These are phyloP conservation scores for Caranx melampygus DNA, from an alignment of 2,113 vertebrate species.

Conservation along the genomic window DNA sequence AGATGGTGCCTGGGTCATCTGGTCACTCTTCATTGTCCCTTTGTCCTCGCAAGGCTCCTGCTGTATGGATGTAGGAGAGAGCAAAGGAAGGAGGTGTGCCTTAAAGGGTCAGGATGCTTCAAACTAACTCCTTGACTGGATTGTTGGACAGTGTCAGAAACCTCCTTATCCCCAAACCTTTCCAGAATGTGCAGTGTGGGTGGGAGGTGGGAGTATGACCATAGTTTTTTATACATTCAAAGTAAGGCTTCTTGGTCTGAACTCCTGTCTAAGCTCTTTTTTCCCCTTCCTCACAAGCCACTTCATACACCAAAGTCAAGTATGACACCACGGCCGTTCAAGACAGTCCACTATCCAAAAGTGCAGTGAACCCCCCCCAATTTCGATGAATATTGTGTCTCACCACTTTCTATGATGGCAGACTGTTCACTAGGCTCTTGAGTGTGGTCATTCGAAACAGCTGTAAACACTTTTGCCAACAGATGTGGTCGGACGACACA, in stretches of 20 bases:
- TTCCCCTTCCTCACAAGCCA: background rate
- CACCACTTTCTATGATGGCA: background rate
- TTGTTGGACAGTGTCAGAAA: background rate
- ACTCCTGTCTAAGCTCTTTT: slow-evolving; percentile 9
- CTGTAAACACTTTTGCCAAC: background rate
- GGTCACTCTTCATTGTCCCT: slow-evolving; percentile 58
- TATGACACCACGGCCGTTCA: background rate
- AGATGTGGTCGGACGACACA: background rate
- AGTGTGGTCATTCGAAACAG: background rate
- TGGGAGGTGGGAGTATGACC: fast-evolving
- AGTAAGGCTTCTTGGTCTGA: background rate
- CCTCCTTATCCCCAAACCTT: background rate
- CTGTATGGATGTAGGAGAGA: slow-evolving; percentile 62
- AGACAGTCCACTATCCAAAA: background rate
- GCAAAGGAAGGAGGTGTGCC: slow-evolving; percentile 39
- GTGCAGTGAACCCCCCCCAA: background rate
- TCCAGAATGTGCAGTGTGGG: background rate
- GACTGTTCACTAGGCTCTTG: background rate
- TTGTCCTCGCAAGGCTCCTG: slow-evolving; percentile 52
- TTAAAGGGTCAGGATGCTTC: slow-evolving; percentile 28
- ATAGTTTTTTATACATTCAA: background rate
- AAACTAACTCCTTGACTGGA: slow-evolving; percentile 14
- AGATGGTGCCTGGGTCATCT: slow-evolving; percentile 64
- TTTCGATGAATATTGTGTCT: background rate
- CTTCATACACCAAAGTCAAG: background rate